phyloP scores from a whole-genome alignment of 2,113 vertebrate genomes.

The Poicephalus meyeri region DNA sequence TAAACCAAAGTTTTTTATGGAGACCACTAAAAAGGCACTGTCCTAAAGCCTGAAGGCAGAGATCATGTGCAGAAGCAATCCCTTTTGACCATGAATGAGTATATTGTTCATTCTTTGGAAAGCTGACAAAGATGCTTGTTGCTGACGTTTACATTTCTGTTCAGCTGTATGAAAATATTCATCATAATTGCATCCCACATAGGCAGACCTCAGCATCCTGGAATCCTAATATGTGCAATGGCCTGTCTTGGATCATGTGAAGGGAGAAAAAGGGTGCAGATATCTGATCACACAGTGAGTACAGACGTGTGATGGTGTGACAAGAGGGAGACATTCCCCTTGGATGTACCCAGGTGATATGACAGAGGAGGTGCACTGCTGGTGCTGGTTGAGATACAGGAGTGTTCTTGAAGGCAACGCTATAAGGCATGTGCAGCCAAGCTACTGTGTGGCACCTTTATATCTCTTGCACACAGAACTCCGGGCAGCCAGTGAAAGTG shows the following conservation, averaged over 20 bases:
- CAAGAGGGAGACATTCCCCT: neutral
- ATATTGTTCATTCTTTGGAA: constrained; percentile 61
- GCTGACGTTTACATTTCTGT: constrained; percentile 49
- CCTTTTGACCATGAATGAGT: constrained; percentile 41
- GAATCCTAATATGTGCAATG: neutral
- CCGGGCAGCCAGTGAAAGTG: neutral
- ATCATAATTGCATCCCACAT: neutral
- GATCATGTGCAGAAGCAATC: constrained; percentile 47
- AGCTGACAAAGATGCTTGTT: constrained; percentile 61
- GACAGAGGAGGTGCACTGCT: neutral
- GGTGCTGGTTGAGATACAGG: neutral
- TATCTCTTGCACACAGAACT: neutral
- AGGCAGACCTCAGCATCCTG: neutral
- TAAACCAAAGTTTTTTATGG: constrained; percentile 65
- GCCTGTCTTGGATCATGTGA: neutral
- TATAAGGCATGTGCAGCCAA: fast-evolving
- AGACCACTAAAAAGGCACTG: constrained; percentile 63
- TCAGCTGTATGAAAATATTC: constrained; percentile 35
- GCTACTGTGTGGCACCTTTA: neutral
- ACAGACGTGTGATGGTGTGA: neutral
- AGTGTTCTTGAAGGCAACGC: neutral
- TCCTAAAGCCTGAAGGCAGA: constrained; percentile 58
- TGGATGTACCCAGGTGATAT: neutral
- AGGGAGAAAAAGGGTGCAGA: neutral
- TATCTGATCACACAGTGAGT: neutral